Base-by-base conservation (phyloP, 2,888 invertebrate genomes). In the Andrena camellia region DNA sequence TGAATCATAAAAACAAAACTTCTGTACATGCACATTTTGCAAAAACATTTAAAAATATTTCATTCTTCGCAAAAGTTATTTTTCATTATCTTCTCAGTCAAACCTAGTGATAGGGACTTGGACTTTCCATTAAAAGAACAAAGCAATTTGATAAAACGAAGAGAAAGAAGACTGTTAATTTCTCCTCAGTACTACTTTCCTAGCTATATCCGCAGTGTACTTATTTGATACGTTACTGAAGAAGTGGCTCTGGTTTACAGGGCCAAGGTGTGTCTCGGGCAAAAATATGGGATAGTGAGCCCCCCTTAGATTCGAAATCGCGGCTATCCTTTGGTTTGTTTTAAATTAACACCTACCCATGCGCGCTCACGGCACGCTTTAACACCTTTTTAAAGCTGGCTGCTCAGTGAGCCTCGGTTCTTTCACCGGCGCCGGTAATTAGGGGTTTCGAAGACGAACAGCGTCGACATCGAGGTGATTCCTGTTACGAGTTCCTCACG, bases 291-390 rank as follows among this genome's bases (percentile, higher is more conserved):
- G 81, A 54, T 80, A 63, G 81, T 73, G 69, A 68, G 59, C 66
- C 67, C 64, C 50, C 66, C 85, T 85, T 83, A 83, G 75, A 88
- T 83, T 72, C 78, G 78, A 80, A 88, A 83, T 89, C 88, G 85
- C 83, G 78, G 83, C 90, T 88, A 90, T 89, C 89, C 86, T 87
- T 87, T 85, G 88, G 91, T 93, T 92, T 93, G 91, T 92, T 93
- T 93, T 92, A 92, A 93, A 92, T 92, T 92, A 93, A 92, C 92
- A 90, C 91, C 91, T 91, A 89, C 86, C 83, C 76, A 79, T 78
- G 79, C 77, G 78, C 83, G 89, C 89, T 85, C 86, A 88, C 89
- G 91, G 92, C 92, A 91, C 91, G 90, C 90, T 92, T 92, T 92
- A 92, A 92, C 92, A 92, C 92, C 92, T 92, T 91, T 90, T 92